A percentile compares a stretch with the other conserved stretches of the same genome.
Conservation (phyloP, 1,140 invertebrate species). For the Drosophila nebulosa region DNA sequence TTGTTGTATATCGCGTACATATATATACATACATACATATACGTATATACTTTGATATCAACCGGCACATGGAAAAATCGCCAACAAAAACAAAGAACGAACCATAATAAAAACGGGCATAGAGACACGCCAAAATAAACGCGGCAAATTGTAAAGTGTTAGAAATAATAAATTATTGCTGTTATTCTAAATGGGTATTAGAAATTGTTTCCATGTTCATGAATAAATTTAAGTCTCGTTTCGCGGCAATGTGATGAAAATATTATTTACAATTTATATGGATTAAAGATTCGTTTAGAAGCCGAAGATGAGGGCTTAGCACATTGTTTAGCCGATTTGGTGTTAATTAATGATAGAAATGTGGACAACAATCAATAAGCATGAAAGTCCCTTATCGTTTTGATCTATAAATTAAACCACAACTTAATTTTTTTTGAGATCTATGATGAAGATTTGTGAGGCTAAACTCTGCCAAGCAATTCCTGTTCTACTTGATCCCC, state of each 20-base stretch:
- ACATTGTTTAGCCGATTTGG: too few species aligned
- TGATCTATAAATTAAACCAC: too few species aligned
- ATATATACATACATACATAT: conserved; percentile 41
- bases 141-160: conserved; percentile 74
- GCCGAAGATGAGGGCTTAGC: not conserved
- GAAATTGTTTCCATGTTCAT: conserved; percentile 51
- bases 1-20: conserved; percentile 53
- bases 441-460: too few species aligned
- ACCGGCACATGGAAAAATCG: not conserved
- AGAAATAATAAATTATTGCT: conserved; percentile 79
- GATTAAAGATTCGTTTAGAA: conserved; percentile 7
- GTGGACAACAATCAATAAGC: too few species aligned
- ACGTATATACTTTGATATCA: conserved; percentile 1
- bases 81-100: conserved; percentile 7
- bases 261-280: not conserved
- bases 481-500: too few species aligned
- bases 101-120: conserved; percentile 11
- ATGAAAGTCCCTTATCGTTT: too few species aligned
- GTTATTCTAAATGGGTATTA: conserved; percentile 78
- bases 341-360: too few species aligned
- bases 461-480: too few species aligned
- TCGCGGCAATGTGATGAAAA: conserved; percentile 52
- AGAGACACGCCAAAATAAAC: conserved; percentile 25
- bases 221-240: conserved; percentile 63
- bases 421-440: too few species aligned